Evolutionary conservation across 30 jellyfish, hydroid and myxozoan species (phyloP).

Genomic region (Rhopilema esculentum): DNA sequence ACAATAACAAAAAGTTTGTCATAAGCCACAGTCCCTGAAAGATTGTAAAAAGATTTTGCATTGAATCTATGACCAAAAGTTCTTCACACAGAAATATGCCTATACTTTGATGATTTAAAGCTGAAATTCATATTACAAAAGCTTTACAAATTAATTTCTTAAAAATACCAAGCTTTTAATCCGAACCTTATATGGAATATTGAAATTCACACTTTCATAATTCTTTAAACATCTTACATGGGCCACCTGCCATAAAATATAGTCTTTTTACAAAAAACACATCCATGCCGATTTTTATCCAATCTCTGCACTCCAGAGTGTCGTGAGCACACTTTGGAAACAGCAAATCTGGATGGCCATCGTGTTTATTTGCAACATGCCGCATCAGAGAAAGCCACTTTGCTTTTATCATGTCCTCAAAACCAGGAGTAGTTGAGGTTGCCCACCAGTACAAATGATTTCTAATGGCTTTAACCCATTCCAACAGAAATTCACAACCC

Average conservation of each 20-base stretch:
- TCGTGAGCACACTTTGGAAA: slow-evolving; percentile 45
- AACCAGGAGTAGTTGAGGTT: slow-evolving; percentile 22
- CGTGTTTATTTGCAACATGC: slow-evolving; percentile 45
- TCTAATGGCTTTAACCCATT: slow-evolving; percentile 24
- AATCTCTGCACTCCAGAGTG: slow-evolving; percentile 18
- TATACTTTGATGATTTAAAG: neutral
- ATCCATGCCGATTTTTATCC: slow-evolving; percentile 39
- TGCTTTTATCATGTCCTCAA: slow-evolving; percentile 34
- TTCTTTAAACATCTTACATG: neutral
- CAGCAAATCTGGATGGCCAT: slow-evolving; percentile 12
- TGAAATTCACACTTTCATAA: neutral
- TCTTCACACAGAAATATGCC: neutral
- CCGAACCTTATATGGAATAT: neutral
- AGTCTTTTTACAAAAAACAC: neutral
- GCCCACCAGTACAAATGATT: slow-evolving; percentile 58
- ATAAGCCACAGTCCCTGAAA: slow-evolving; percentile 35
- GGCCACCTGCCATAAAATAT: neutral
- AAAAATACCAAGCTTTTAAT: neutral
- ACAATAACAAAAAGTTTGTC: slow-evolving; percentile 21
- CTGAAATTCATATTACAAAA: neutral
- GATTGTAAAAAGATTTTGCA: neutral
- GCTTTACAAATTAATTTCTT: neutral
- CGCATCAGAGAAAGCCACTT: slow-evolving; percentile 44
- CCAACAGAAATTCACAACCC: slow-evolving; percentile 21
- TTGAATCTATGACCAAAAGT: neutral